Evolutionary conservation across 2,888 invertebrate species (phyloP), one percentile per base, ranked within the genome.

Genomic region (Lysandra coridon): DNA sequence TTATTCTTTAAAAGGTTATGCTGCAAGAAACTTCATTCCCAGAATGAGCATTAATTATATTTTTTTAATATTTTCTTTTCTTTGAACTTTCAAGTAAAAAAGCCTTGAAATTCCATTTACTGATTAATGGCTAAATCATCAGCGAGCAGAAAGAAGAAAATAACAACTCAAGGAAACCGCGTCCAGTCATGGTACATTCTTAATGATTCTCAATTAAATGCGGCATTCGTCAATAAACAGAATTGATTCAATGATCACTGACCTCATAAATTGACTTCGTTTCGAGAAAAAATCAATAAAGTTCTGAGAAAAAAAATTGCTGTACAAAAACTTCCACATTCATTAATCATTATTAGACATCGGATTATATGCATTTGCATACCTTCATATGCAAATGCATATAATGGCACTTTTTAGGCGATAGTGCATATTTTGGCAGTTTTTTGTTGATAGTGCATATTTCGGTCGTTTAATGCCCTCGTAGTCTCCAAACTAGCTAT

Each of bases 171-270:
- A 64, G 64, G 64, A 64, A 64, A 64, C 30, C 64, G 62, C 6
- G 64, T 30, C 23, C 64, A 14, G 69, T 14, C 12, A 69, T 17
- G 33, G 33, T 69, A 64, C 44, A 57, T 5, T 69, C 69, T 69
- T 69, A 69, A 69, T 69, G 69, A 37, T 69, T 69, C 69, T 69
- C 37, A 69, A 69, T 69, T 69, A 69, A 69, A 69, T 37, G 14
- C 37, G 69, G 14, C 69, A 69, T 69, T 69, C 69, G 14, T 33
- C 69, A 69, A 69, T 69, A 33, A 14, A 37, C 33, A 23, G 69
- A 37, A 69, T 37, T 69, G 69, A 69, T 69, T 69, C 69, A 69
- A 69, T 69, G 69, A 37, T 33, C 30, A 64, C 64, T 14, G 12
- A 69, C 33, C 69, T 69, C 37, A 37, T 37, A 5, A 69, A 69